Evolutionary conservation across 2,797 vertebrate species (phyloP), one percentile per base, ranked within the genome.

Genomic region (Pangasius djambal): DNA sequence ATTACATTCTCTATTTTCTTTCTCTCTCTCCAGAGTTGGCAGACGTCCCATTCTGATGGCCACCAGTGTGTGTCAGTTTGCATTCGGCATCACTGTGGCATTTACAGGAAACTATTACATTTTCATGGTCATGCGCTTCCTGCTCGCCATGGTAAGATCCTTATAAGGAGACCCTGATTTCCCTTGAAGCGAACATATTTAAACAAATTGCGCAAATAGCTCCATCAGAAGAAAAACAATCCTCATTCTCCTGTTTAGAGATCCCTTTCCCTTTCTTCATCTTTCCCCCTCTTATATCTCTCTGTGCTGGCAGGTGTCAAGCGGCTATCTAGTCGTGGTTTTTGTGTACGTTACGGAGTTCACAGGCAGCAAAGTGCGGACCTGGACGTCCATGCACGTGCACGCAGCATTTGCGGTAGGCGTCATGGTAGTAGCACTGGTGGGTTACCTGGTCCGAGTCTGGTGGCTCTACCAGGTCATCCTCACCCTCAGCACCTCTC

Each of bases 261-360:
- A 61, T 28, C 20, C 15, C n/a, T 28, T 28, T n/a, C 28, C 34
- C 18, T 22, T 34, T 87, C 22, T 75, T 9, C 22, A 31, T 65
- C 13, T 79, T 82, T 13, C n/a, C 31, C 34, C 6, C 50, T 82
- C 20, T 81, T 59, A 37, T 59, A 82, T 59, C 31, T 82, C 15
- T 15, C 50, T 52, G 2, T 85, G 65, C 55, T 25, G 16, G 16
- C 93, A 99, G 98, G 96, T 96, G 85, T 97, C 97, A 86, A 98
- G 98, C 85, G 98, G 98, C 86, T 99, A 98, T 93, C 96, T 98
- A 57, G 97, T 98, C 92, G 98, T 98, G 92, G 97, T 97, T 88
- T 98, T 99, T 94, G 97, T 99, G 90, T 99, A 98, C 2, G 97
- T 99, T 90, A 99, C 97, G 16, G 98, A 99, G 94, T 98, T 97